Evolutionary conservation across 2,113 vertebrate genomes (phyloP), one percentile per base, ranked within the genome.

Genomic region (Tapirus terrestris): DNA sequence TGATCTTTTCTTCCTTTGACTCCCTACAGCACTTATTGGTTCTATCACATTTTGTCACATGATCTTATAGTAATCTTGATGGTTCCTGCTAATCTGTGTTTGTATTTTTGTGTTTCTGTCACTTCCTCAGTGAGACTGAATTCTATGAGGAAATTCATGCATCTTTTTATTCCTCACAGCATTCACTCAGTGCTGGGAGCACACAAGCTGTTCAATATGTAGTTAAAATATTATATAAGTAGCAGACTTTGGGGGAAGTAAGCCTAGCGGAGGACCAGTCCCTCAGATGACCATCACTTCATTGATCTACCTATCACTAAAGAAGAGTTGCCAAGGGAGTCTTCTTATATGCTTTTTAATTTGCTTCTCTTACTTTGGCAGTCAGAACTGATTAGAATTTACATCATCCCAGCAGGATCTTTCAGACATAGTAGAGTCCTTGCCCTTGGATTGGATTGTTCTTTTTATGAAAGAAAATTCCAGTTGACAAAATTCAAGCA

Each of bases 91-190:
- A 27, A 27, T 39, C 27, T 39, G 29, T 18, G 7, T 63, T 9
- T 81, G n/a, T 20, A 67, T 84, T 89, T 89, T 94, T 56, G 73
- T 53, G n/a, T 39, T 89, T 89, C 43, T 89, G 60, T 85, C 27
- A 70, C 87, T 87, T 89, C n/a, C 63, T 84, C 48, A 60, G 65
- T 11, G 65, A 84, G 29, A 31, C 3, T 83, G 67, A 70, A 31
- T 91, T 91, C 58, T 48, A 53, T 43, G 76, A 94, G 70, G 82
- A 53, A 79, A 96, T 60, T 39, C 56, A 56, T 58, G 33, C 29
- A 80, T 53, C 76, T 94, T 79, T 91, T 53, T 89, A 25, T 67
- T 53, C 36, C 13, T 83, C 61, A 85, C 14, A 73, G 63, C 33
- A 17, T 75, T 86, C 33, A 13, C 36, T 21, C n/a, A 80, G 48